Base-by-base conservation (phyloP, 2,888 invertebrate species). In the Panzeria rudis region DNA sequence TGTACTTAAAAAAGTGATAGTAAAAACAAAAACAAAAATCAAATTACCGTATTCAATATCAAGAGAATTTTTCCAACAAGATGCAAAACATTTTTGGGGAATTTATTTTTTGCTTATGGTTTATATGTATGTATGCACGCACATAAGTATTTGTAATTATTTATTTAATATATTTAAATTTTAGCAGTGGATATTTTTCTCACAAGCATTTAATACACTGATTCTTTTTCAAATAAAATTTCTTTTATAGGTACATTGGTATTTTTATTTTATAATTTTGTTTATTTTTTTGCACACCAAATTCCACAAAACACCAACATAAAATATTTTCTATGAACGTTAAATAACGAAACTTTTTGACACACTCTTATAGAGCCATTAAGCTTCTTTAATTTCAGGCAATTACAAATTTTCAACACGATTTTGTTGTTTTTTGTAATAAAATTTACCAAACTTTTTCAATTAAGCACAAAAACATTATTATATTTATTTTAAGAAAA, bases 401-500 rank as follows among this genome's bases (percentile, higher is more conserved):
- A 62, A 76, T 77, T 83, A 77, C 17, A 71, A 50, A 83, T 59
- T 77, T 77, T 72, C 3, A 71, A 52, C 82, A 77, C 76, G 76
- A 71, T 80, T 78, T 50, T 50, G 11, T 71, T 64, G 20, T 69
- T 59, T 52, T 38, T 71, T 59, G 61, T 38, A 7, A 32, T 47
- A 29, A 52, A 59, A 41, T 52, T 83, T 72, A 71, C 50, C 47
- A 77, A 83, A 71, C 76, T 77, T 76, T 83, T 71, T 71, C 56
- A 61, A 62, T 79, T 68, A 38, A 64, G 62, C 52, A 50, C 35
- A 71, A 66, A 71, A 75, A n/a, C 20, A 68, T 75, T 68, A 23
- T 20, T 71, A 47, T 44, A 3, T 78, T 54, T 61, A n/a, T n/a
- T n/a, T n/a, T 29, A 29, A 29, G 5, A 29, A 32, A 9, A 59